A percentile compares a stretch with the other conserved stretches of the same genome.
Conservation (phyloP, 1,140 invertebrate genomes). For the Cylas formicarius region DNA sequence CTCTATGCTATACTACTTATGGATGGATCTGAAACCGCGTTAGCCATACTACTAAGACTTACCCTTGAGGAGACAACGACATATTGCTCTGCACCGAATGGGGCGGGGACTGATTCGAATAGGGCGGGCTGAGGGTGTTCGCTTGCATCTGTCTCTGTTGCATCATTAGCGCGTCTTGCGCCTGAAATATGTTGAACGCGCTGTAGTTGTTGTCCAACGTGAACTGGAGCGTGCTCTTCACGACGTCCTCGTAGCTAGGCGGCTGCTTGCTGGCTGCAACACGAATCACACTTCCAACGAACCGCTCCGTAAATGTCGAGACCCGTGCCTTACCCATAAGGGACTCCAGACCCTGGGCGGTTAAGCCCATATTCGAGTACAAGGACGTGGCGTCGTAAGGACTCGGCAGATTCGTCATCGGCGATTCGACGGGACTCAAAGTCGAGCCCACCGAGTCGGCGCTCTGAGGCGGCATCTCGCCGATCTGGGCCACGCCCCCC, state of each 20-base stretch:
- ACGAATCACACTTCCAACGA: too few relatives aligned
- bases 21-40: too few relatives aligned
- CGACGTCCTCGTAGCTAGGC: constrained; percentile 81
- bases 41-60: neutral
- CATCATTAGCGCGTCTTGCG: constrained; percentile 53
- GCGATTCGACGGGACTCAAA: constrained; percentile 57
- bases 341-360: constrained; percentile 49
- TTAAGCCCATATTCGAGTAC: constrained; percentile 70
- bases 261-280: constrained; percentile 63
- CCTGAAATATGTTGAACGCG: constrained; percentile 52
- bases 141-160: constrained; percentile 49
- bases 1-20: too few relatives aligned
- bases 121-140: constrained; percentile 65
- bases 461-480: constrained; percentile 57
- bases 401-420: constrained; percentile 59
- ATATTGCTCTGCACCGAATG: constrained; percentile 72
- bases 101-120: constrained; percentile 77
- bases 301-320: neutral
- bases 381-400: constrained; percentile 71
- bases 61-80: constrained; percentile 66
- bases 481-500: constrained; percentile 42
- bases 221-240: constrained; percentile 59
- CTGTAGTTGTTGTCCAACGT: constrained; percentile 41
- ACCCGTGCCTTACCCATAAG: constrained; percentile 37
- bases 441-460: constrained; percentile 54